phyloP scores from a whole-genome alignment of 2,797 vertebrate species.

The Halcyon leucocephala region DNA sequence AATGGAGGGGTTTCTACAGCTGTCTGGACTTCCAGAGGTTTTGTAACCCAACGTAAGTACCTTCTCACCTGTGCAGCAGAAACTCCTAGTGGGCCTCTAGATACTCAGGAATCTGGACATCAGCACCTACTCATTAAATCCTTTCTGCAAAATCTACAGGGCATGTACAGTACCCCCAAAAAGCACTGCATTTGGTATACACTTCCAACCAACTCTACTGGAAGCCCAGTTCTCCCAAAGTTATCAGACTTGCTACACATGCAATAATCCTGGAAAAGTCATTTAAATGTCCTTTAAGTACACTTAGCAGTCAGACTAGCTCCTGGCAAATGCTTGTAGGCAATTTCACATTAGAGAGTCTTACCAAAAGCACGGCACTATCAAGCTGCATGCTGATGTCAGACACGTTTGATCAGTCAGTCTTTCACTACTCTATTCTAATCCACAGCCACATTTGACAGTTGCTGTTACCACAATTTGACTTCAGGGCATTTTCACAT shows the following conservation, averaged over 20 bases:
- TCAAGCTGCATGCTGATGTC: neutral
- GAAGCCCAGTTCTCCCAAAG: neutral
- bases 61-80: fast-evolving
- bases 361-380: neutral
- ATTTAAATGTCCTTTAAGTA: neutral
- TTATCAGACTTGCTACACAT: neutral
- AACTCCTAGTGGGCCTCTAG: neutral
- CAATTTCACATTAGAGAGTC: neutral
- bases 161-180: neutral
- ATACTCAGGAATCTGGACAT: neutral
- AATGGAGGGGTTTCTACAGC: neutral
- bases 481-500: neutral
- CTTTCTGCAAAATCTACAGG: neutral
- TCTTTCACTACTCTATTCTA: neutral
- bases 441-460: neutral
- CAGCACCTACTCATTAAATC: neutral
- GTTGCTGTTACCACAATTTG: neutral
- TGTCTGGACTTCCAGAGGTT: neutral
- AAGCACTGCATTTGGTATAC: neutral
- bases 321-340: neutral
- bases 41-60: fast-evolving
- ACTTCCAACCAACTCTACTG: neutral
- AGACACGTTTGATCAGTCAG: neutral
- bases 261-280: neutral
- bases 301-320: neutral